A percentile compares a stretch with the other conserved stretches of the same genome.
phyloP scores from a whole-genome alignment of 2,888 invertebrate genomes.

The Lucinisca nassula region DNA sequence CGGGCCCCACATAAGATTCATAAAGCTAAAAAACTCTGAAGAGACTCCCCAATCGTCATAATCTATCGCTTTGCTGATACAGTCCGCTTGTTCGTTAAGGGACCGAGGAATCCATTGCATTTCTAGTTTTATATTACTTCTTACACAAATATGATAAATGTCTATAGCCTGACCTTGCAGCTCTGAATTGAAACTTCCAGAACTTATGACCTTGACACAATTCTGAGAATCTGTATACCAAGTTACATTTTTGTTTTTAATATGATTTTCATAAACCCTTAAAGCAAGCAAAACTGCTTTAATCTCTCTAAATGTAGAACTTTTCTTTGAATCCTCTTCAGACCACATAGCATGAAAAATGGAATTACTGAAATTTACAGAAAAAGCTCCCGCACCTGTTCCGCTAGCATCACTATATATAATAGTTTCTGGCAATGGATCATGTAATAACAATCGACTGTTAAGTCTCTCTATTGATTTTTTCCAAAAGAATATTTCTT shows the following conservation, averaged over 20 bases:
- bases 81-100: background rate
- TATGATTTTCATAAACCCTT: background rate
- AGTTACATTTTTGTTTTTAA: background rate
- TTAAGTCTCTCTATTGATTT: background rate
- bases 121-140: slow-evolving; percentile 12
- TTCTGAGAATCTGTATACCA: slow-evolving; percentile 21
- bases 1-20: background rate
- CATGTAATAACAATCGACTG: background rate
- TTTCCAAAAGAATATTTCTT: background rate
- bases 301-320: slow-evolving; percentile 28
- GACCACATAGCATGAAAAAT: background rate
- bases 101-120: slow-evolving; percentile 38
- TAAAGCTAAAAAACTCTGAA: slow-evolving; percentile 20
- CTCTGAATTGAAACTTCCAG: slow-evolving; percentile 19
- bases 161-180: background rate
- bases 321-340: slow-evolving; percentile 20
- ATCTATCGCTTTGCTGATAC: slow-evolving; percentile 25
- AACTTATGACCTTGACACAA: slow-evolving; percentile 3
- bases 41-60: slow-evolving; percentile 32
- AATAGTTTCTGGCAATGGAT: background rate
- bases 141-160: background rate
- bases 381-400: slow-evolving; percentile 1
- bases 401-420: background rate
- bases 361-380: background rate
- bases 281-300: slow-evolving; percentile 18